Evolutionary conservation across 2,797 vertebrate genomes (phyloP).

Genomic region (Chromis chromis): DNA sequence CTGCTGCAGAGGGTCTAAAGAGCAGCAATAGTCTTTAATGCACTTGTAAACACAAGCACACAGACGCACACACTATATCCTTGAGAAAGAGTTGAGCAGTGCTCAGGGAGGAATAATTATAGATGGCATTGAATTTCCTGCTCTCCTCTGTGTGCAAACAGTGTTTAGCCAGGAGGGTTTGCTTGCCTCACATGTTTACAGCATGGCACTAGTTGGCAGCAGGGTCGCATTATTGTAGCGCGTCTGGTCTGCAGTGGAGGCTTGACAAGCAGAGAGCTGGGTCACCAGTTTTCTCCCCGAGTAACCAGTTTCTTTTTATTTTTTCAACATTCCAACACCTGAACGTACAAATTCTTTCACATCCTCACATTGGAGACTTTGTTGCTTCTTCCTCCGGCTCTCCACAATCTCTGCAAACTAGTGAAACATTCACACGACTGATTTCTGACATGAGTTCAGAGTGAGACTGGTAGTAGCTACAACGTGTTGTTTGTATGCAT

Average conservation of each 20-base stretch:
- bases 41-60: conserved; percentile 61
- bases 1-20: conserved; percentile 73
- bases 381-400: conserved; percentile 7
- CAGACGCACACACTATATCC: conserved; percentile 43
- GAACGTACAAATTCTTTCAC: conserved; percentile 13
- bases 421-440: neutral
- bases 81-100: conserved; percentile 60
- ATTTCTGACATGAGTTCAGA: conserved; percentile 19
- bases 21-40: conserved; percentile 72
- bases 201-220: conserved; percentile 49
- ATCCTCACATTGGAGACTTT: neutral
- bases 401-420: conserved; percentile 2
- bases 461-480: neutral
- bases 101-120: conserved; percentile 74
- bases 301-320: conserved; percentile 6
- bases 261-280: conserved; percentile 12
- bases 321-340: conserved; percentile 7
- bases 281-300: conserved; percentile 6
- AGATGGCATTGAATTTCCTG: conserved; percentile 73
- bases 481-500: conserved; percentile 20
- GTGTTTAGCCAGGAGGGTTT: conserved; percentile 61
- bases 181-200: conserved; percentile 68
- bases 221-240: conserved; percentile 43
- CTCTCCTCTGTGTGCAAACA: conserved; percentile 63
- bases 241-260: conserved; percentile 36